Evolutionary conservation across 1,140 invertebrate genomes (phyloP), one percentile per base, ranked within the genome.

Genomic region (Zaprionus davidi): DNA sequence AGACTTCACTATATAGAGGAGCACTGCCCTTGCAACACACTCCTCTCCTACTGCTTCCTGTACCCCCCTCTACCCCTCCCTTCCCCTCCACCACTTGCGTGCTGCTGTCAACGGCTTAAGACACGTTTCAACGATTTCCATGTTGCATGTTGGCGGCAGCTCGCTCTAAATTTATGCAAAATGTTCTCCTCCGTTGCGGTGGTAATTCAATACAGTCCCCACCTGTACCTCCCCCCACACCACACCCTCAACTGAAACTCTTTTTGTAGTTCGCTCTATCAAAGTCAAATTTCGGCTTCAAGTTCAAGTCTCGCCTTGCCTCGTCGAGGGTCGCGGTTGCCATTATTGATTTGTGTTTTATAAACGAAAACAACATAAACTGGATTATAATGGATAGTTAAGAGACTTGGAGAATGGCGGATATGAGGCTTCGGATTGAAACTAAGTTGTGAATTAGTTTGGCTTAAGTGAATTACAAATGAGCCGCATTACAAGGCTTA

Each of bases 161-260:
- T 58, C 44, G 73, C 71, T 82, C 76, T 90, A 90, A 46, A 90
- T 90, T 90, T 90, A 90, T 90, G 85, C 85, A 90, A 85, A 90
- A 88, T 90, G 85, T 71, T 65, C 28, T 88, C 70, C 75, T 83
- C 71, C 75, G 59, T 77, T 71, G 41, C 41, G n/a, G n/a, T 17
- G 41, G 83, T 84, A 78, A 88, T 87, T 78, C 71, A 76, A 67
- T 62, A 69, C 57, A 15, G 17, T 11, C 34, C 5, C 13, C 28
- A 1, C 17, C 5, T 15, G 24, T 26, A 3, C 24, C 24, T 5
- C 20, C 12, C 60, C 24, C 55, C 62, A 15, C 65, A 28, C 31
- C 31, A 34, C 31, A 34, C 31, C 12, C 24, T 57, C 36, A 15
- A 13, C 24, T 15, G 17, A 57, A 55, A 34, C n/a, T 4, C 28